Conservation (phyloP, 2,113 vertebrate species). For the Chrysochloris asiatica region DNA sequence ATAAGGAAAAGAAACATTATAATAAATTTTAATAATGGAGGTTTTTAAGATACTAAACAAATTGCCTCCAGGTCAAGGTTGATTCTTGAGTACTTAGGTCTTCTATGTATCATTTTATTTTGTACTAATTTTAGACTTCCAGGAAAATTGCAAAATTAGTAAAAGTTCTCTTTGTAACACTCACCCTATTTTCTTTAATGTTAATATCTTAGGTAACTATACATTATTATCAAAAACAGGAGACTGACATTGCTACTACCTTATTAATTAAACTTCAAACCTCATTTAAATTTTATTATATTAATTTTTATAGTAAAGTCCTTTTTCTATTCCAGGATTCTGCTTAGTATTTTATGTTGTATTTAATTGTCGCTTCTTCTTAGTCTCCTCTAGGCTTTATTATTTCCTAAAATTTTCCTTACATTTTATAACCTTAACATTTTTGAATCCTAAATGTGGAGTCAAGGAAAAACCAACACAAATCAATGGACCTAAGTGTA, state of each 20-base stretch:
- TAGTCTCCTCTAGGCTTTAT: too few species aligned
- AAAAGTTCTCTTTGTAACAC: background rate
- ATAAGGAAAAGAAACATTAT: too few species aligned
- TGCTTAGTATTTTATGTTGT: too few species aligned
- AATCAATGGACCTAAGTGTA: too few species aligned
- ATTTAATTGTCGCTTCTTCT: too few species aligned
- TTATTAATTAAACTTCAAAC: background rate
- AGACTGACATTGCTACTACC: background rate
- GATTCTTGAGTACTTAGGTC: background rate
- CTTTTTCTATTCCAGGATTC: too few species aligned
- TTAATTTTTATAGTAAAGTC: background rate
- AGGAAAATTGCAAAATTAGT: background rate
- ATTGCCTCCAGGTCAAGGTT: background rate
- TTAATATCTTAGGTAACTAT: background rate
- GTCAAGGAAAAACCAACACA: too few species aligned
- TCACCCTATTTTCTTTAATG: background rate
- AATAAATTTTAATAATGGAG: background rate
- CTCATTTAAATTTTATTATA: background rate
- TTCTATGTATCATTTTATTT: conserved; percentile 32
- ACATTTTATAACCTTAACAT: too few species aligned
- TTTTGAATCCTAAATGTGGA: too few species aligned
- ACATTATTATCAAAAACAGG: background rate
- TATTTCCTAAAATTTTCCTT: too few species aligned
- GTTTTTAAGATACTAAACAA: background rate
- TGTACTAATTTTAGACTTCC: background rate